These are phyloP conservation scores for Halocaridina rubra DNA, from an alignment of 2,888 invertebrate species.

Conservation along the genomic window DNA sequence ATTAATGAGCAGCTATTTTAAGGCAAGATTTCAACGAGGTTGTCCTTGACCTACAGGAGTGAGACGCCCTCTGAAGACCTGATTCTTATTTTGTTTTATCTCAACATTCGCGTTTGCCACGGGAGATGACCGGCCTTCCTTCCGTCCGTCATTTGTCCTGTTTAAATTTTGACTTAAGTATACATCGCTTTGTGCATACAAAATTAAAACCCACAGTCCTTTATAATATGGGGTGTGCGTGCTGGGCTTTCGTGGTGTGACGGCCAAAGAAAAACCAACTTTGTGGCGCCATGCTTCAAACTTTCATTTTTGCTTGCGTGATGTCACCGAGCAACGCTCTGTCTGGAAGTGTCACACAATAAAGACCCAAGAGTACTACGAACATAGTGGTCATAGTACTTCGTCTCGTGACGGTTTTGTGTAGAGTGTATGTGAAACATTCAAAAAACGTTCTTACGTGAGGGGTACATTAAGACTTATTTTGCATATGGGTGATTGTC, in stretches of 20 bases:
- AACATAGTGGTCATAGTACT: neutral
- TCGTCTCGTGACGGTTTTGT: neutral
- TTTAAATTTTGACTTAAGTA: slow-evolving; percentile 17
- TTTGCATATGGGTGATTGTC: neutral
- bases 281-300: neutral
- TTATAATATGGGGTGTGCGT: slow-evolving; percentile 3
- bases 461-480: neutral
- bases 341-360: neutral
- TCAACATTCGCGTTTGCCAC: too few species aligned
- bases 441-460: neutral
- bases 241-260: neutral
- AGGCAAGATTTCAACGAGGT: too few species aligned
- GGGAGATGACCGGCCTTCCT: neutral
- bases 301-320: neutral
- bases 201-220: neutral
- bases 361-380: neutral
- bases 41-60: too few species aligned
- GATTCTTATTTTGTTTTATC: too few species aligned
- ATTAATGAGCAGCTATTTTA: too few species aligned
- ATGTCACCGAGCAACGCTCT: neutral
- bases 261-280: neutral
- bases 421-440: neutral
- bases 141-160: neutral
- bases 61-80: too few species aligned
- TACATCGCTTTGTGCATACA: slow-evolving; percentile 19